Evolutionary conservation across 2,888 invertebrate species (phyloP).

Genomic region (Gerosis bhagava): DNA sequence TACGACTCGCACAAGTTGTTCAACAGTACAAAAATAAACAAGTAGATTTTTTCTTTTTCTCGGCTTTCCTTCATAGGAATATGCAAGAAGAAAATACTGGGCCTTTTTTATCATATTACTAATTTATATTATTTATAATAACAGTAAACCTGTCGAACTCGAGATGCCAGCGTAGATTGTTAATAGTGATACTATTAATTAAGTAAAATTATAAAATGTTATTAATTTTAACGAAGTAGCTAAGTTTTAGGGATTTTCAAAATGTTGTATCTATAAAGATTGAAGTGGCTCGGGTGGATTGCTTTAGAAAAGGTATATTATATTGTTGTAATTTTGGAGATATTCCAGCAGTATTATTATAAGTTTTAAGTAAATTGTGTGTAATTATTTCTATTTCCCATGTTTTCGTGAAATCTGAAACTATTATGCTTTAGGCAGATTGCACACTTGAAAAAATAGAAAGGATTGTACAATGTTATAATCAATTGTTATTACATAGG

Average conservation of each 20-base stretch:
- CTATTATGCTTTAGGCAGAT: not conserved
- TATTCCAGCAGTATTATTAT: slow-evolving; percentile 67
- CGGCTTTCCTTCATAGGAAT: too few relatives aligned
- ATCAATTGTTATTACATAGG: too few relatives aligned
- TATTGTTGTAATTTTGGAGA: slow-evolving; percentile 45
- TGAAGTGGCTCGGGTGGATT: slow-evolving; percentile 44
- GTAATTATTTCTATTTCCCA: slow-evolving; percentile 12
- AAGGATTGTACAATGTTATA: too few relatives aligned
- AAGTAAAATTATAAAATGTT: slow-evolving; percentile 74
- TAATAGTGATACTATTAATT: slow-evolving; percentile 79
- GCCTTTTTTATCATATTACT: too few relatives aligned
- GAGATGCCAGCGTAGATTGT: slow-evolving; percentile 75
- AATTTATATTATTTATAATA: too few relatives aligned
- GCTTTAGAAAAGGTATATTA: slow-evolving; percentile 28
- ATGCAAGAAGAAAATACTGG: too few relatives aligned
- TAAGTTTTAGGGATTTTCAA: slow-evolving; percentile 74
- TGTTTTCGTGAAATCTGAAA: slow-evolving; percentile 22
- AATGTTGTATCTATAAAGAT: slow-evolving; percentile 60
- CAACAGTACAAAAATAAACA: too few relatives aligned
- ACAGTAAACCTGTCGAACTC: too few relatives aligned
- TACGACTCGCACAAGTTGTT: too few relatives aligned
- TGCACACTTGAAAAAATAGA: too few relatives aligned
- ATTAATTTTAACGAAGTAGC: slow-evolving; percentile 73
- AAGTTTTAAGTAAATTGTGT: slow-evolving; percentile 28
- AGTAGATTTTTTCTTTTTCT: too few relatives aligned